Evolutionary conservation across 2,797 vertebrate genomes (phyloP).

Genomic region (Gymnodraco acuticeps): DNA sequence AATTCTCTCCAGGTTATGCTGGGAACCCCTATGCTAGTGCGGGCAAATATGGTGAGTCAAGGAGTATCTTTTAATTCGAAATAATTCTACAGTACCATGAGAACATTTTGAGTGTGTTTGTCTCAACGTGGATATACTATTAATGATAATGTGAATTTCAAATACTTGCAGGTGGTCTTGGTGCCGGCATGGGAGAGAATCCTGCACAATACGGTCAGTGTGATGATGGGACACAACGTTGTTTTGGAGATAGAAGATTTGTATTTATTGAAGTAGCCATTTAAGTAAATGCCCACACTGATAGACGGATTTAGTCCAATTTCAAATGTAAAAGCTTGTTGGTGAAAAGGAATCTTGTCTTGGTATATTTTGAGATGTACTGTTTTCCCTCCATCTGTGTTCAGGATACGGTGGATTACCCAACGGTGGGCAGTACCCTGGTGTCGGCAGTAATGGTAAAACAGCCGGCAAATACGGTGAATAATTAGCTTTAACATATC

Average conservation of each 20-base stretch:
- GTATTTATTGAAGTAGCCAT: not conserved
- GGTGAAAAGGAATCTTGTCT: too few species aligned
- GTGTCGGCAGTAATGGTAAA: constrained; percentile 59
- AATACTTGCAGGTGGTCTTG: constrained; percentile 36
- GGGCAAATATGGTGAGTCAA: constrained; percentile 70
- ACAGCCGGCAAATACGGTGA: constrained; percentile 66
- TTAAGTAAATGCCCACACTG: not conserved
- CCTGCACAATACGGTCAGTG: constrained; percentile 56
- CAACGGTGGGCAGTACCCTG: constrained; percentile 55
- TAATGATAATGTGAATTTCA: not conserved
- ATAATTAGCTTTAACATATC: not conserved
- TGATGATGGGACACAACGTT: constrained; percentile 1
- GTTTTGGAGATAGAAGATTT: not conserved
- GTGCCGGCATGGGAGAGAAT: constrained; percentile 30
- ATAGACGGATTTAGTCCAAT: too few species aligned
- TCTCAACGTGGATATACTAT: too few species aligned
- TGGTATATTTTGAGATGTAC: not conserved
- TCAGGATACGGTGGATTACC: constrained; percentile 64
- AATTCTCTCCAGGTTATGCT: constrained; percentile 63
- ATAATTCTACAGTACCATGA: not conserved
- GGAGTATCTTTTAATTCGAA: not conserved
- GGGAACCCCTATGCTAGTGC: constrained; percentile 53
- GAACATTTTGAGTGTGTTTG: not conserved
- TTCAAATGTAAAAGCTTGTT: too few species aligned
- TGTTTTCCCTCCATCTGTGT: not conserved